Conservation (phyloP, 2,888 invertebrate species). For the Epicampocera succincta region DNA sequence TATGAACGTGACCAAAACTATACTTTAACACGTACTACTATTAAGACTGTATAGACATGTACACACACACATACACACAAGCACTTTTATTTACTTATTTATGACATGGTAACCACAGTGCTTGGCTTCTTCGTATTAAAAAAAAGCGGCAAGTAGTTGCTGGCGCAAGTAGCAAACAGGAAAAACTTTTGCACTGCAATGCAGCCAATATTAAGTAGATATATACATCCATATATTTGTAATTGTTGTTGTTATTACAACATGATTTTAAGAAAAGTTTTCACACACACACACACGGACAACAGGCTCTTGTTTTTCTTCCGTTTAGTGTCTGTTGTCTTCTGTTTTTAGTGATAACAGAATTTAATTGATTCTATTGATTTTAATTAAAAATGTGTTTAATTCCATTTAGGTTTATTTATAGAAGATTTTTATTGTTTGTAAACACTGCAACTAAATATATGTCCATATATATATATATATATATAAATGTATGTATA, state of each 20-base stretch:
- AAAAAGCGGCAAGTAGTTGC: not conserved
- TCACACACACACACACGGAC: not conserved
- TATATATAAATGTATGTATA: not conserved
- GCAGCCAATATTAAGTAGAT: slow-evolving; percentile 56
- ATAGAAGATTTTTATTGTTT: slow-evolving; percentile 49
- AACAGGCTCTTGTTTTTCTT: too few species aligned
- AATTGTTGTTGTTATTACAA: slow-evolving; percentile 13
- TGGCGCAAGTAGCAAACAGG: not conserved
- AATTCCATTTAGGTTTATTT: slow-evolving; percentile 33
- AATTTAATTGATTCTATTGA: slow-evolving; percentile 67
- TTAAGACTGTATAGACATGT: too few species aligned
- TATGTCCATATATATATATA: not conserved
- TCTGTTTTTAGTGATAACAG: slow-evolving; percentile 58
- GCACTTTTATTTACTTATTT: too few species aligned
- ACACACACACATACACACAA: not conserved
- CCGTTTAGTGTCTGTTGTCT: slow-evolving; percentile 1
- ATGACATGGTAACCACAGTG: not conserved
- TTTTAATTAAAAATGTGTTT: slow-evolving; percentile 69
- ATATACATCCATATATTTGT: slow-evolving; percentile 8
- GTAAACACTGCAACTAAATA: not conserved
- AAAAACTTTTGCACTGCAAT: slow-evolving; percentile 60
- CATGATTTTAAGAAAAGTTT: slow-evolving; percentile 21
- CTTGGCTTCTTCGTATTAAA: not conserved
- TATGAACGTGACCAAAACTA: slow-evolving; percentile 64
- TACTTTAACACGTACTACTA: slow-evolving; percentile 47